Percentiles rank a stretch among this genome's conserved stretches.
Conservation (phyloP, 2,888 invertebrate species). For the Anorthoa munda region DNA sequence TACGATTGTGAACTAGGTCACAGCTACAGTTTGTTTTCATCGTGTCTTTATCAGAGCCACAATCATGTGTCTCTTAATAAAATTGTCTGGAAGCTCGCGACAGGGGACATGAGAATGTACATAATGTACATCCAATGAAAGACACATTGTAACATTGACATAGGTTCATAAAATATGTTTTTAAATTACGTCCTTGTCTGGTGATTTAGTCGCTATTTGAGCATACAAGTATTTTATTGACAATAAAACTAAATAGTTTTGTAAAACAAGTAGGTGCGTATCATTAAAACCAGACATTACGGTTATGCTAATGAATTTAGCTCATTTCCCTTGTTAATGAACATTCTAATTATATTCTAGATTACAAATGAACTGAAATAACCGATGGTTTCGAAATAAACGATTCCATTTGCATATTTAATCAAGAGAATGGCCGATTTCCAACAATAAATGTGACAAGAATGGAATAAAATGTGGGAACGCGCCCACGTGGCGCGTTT, state of each 20-base stretch:
- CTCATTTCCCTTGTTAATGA: conserved; percentile 43
- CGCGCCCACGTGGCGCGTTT: conserved; percentile 67
- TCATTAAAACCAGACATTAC: conserved; percentile 37
- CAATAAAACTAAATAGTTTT: conserved; percentile 18
- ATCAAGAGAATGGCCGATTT: conserved; percentile 58
- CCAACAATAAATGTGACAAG: conserved; percentile 61
- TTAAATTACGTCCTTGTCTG: conserved; percentile 7
- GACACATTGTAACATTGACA: conserved; percentile 12
- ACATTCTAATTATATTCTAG: conserved; percentile 38
- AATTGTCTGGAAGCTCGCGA: conserved; percentile 28
- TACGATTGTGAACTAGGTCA: conserved; percentile 77
- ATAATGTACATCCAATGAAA: conserved; percentile 8
- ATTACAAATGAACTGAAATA: conserved; percentile 50
- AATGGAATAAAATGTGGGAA: conserved; percentile 72
- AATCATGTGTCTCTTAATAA: conserved; percentile 38
- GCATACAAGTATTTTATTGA: neutral
- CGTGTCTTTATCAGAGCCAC: conserved; percentile 49
- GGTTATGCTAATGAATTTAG: conserved; percentile 24
- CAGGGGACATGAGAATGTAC: conserved; percentile 16
- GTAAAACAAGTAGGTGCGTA: conserved; percentile 10
- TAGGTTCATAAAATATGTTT: conserved; percentile 8
- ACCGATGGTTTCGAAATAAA: conserved; percentile 57
- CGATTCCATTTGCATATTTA: conserved; percentile 61
- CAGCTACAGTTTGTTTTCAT: conserved; percentile 66
- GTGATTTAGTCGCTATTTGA: conserved; percentile 13